Percentiles rank a stretch among this genome's conserved stretches.
Conservation (phyloP, 2,888 invertebrate genomes). For the Pachymerium ferrugineum region DNA sequence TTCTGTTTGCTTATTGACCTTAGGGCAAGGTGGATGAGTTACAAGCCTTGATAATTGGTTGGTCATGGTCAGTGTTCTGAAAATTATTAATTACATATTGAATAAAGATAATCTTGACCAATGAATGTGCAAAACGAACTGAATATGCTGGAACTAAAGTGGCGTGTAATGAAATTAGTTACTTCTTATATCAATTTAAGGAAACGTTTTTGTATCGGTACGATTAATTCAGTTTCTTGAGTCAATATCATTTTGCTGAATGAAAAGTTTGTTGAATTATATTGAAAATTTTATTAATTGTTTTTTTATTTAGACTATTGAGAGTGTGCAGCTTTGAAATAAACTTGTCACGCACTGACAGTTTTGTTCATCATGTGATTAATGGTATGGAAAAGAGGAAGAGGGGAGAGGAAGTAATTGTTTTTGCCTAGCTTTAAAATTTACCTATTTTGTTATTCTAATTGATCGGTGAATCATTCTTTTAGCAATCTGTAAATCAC, state of each 20-base stretch:
- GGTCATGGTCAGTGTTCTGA: conserved; percentile 1
- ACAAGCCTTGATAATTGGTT: not conserved
- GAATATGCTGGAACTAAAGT: no score
- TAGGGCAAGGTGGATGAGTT: conserved; percentile 1
- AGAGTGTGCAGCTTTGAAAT: not conserved
- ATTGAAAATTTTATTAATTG: no score
- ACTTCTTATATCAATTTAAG: no score
- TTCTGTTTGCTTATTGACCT: not conserved
- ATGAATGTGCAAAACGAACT: not conserved
- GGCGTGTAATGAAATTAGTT: no score
- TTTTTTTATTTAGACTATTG: no score
- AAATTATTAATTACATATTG: not conserved
- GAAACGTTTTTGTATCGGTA: no score
- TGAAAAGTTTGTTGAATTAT: no score
- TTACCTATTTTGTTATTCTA: not conserved
- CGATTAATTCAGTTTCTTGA: no score
- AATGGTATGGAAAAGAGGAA: not conserved
- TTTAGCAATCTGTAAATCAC: not conserved
- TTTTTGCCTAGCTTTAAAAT: not conserved
- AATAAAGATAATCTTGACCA: not conserved
- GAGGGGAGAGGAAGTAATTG: not conserved
- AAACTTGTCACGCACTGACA: not conserved
- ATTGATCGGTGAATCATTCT: conserved; percentile 9
- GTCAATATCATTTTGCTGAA: no score
- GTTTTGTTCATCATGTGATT: conserved; percentile 10